Evolutionary conservation across 2,113 vertebrate genomes (phyloP), one percentile per base, ranked within the genome.

Genomic region (Scomber scombrus): DNA sequence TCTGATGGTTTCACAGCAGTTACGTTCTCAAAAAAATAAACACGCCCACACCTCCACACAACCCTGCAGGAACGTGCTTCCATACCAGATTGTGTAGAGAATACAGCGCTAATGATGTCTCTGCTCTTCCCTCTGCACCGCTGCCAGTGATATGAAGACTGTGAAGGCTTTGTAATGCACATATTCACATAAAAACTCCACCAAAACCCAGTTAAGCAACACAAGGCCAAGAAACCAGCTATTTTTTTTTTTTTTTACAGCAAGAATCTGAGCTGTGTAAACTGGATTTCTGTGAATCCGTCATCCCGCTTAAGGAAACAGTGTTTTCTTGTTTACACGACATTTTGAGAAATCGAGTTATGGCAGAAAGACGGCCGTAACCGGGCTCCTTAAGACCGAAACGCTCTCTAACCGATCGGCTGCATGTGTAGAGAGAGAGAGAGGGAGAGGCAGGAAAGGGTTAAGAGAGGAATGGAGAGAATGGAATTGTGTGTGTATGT

Each of bases 401-500:
- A 45, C n/a, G 16, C 19, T 40, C 18, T 40, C 11, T 9, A 34
- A 66, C 60, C 54, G 65, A 51, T 43, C 34, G 34, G 9, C 34
- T 40, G 34, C 34, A 40, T 9, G 34, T 9, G 34, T 8, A 40
- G 34, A 40, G 31, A 34, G 31, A 8, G 31, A 34, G 31, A 34
- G 34, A 40, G 40, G 47, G 63, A 29, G 82, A 76, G 90, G 77
- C 74, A 89, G 82, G 85, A 87, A 94, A 87, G 92, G 90, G 94
- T 94, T 95, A 94, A 94, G 56, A 12, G 40, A 84, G 62, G 63
- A 75, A 78, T 56, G 68, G 88, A 86, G 86, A 85, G 90, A 84
- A 81, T 88, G 83, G 71, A 64, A 73, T 14, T 75, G 86, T 78
- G 85, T 77, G 80, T 77, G 81, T 40, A 64, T 50, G 78, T 55